Evolutionary conservation across 92 coral and sea anemone species (phyloP).

Genomic region (Parazoanthus swiftii): DNA sequence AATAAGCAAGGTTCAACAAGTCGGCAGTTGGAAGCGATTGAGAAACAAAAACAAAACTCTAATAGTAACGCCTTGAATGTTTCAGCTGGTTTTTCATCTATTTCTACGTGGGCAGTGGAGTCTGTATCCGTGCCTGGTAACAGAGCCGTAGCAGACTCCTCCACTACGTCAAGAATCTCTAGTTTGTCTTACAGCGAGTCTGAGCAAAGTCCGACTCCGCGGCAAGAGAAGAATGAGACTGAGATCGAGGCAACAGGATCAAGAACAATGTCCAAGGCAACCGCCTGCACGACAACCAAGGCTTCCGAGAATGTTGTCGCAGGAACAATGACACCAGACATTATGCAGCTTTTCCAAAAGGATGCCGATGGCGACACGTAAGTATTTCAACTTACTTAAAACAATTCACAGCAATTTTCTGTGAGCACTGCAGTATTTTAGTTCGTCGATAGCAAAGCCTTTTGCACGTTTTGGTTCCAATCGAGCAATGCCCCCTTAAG

Average conservation of each 20-base stretch:
- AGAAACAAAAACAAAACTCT: not conserved
- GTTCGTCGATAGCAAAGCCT: not conserved
- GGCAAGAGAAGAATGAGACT: not conserved
- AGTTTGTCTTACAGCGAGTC: not conserved
- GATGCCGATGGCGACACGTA: constrained; percentile 44
- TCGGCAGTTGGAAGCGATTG: not conserved
- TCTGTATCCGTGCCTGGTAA: not conserved
- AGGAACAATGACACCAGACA: not conserved
- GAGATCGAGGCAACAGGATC: not conserved
- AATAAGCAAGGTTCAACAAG: not conserved
- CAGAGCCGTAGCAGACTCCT: not conserved
- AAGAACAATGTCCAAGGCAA: not conserved
- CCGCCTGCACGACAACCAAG: not conserved
- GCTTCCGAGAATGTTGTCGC: not conserved
- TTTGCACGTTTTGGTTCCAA: too few species aligned
- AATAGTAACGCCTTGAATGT: not conserved
- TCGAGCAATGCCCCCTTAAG: not conserved
- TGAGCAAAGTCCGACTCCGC: not conserved
- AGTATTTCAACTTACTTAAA: not conserved
- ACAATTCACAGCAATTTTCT: not conserved
- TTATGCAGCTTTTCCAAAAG: constrained; percentile 24
- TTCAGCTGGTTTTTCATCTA: not conserved
- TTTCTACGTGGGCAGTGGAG: not conserved
- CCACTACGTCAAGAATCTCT: not conserved
- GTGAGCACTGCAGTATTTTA: not conserved